phyloP scores from a whole-genome alignment of 2,797 vertebrate species.

The Lagodon rhomboides region DNA sequence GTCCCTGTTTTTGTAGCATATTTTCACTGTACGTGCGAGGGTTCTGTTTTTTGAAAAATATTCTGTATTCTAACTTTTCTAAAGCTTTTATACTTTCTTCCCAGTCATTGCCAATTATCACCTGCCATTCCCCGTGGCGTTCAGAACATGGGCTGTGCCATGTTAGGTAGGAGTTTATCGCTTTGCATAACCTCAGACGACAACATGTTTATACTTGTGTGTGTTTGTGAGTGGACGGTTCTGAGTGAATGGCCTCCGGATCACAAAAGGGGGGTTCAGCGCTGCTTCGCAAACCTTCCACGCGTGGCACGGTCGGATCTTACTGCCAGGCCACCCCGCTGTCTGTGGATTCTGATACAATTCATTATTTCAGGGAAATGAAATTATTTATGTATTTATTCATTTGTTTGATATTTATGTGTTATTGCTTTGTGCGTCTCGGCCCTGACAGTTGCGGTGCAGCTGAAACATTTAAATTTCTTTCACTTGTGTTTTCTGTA shows the following conservation, averaged over 20 bases:
- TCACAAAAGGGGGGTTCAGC: background rate
- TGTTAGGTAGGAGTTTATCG: constrained; percentile 14
- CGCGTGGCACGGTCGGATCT: background rate
- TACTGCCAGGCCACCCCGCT: constrained; percentile 31
- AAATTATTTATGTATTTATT: constrained; percentile 74
- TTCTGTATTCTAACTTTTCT: constrained; percentile 42
- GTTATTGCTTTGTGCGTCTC: constrained; percentile 22
- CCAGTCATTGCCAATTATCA: constrained; percentile 31
- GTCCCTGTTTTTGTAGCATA: constrained; percentile 49
- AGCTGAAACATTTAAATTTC: constrained; percentile 6
- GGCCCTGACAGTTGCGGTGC: background rate
- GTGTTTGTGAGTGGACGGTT: constrained; percentile 8
- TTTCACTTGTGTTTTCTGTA: background rate
- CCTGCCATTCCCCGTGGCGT: constrained; percentile 1
- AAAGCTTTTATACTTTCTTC: constrained; percentile 54
- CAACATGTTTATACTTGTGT: constrained; percentile 24
- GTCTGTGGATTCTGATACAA: constrained; percentile 34
- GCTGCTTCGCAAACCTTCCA: constrained; percentile 18
- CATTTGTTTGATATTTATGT: constrained; percentile 58
- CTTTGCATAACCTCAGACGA: constrained; percentile 26
- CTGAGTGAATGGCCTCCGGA: background rate
- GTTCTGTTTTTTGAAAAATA: constrained; percentile 22
- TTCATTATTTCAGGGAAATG: constrained; percentile 65
- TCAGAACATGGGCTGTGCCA: background rate
- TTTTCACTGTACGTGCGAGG: constrained; percentile 24